A percentile compares a stretch with the other conserved stretches of the same genome.
phyloP scores from a whole-genome alignment of 2,797 vertebrate genomes.

The Xyrichtys novacula region DNA sequence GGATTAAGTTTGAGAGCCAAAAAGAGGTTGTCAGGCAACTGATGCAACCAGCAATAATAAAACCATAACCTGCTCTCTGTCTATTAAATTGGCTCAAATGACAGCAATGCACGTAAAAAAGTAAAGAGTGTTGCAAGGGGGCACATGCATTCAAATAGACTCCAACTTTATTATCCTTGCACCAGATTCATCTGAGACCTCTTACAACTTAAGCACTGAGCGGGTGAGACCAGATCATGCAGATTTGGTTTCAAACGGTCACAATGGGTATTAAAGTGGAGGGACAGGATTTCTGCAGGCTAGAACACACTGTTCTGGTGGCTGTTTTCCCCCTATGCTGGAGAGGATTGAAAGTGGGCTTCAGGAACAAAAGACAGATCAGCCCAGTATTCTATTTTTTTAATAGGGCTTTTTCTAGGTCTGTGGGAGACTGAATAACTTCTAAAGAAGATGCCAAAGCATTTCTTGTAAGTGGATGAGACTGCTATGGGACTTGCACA shows the following conservation, averaged over 20 bases:
- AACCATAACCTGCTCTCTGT: too few relatives aligned
- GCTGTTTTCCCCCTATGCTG: slow-evolving; percentile 48
- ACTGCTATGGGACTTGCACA: slow-evolving; percentile 24
- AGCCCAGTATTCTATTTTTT: slow-evolving; percentile 24
- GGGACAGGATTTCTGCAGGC: slow-evolving; percentile 29
- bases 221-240: slow-evolving; percentile 17
- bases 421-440: slow-evolving; percentile 47
- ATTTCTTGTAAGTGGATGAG: slow-evolving; percentile 26
- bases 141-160: too few relatives aligned
- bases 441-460: slow-evolving; percentile 51
- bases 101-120: too few relatives aligned
- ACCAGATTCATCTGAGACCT: background rate
- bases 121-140: too few relatives aligned
- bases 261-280: slow-evolving; percentile 19
- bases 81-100: too few relatives aligned
- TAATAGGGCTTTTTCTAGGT: slow-evolving; percentile 23
- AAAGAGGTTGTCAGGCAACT: too few relatives aligned
- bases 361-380: slow-evolving; percentile 42
- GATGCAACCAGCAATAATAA: too few relatives aligned
- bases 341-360: slow-evolving; percentile 63
- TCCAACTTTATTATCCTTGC: slow-evolving; percentile 3
- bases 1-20: too few relatives aligned
- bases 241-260: slow-evolving; percentile 40
- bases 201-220: slow-evolving; percentile 11
- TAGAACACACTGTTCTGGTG: slow-evolving; percentile 74